These are phyloP conservation scores for Papilio glaucus DNA, from an alignment of 1,140 invertebrate genomes.

Conservation along the genomic window DNA sequence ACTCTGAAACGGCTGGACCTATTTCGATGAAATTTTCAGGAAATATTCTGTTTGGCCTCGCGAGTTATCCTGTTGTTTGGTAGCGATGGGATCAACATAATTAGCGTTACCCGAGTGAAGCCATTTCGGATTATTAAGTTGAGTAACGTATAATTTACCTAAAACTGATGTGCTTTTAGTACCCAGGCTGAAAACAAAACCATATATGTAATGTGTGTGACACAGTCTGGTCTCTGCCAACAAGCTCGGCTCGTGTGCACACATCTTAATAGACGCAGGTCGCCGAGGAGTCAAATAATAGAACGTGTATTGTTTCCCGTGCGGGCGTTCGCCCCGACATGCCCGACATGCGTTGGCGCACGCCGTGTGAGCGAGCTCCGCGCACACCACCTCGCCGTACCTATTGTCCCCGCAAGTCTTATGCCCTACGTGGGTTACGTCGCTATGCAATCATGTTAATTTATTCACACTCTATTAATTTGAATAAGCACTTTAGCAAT, in stretches of 20 bases:
- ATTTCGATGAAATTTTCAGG: too few species aligned
- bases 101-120: too few species aligned
- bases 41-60: too few species aligned
- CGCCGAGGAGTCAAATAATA: slow-evolving; percentile 53
- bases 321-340: slow-evolving; percentile 52
- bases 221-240: not conserved
- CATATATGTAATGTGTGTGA: not conserved
- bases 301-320: slow-evolving; percentile 50
- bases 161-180: too few species aligned
- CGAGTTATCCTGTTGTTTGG: too few species aligned
- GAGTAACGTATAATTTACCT: too few species aligned
- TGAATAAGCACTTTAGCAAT: not conserved
- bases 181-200: not conserved
- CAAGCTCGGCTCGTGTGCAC: not conserved
- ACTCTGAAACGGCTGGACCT: too few species aligned
- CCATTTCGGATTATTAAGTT: too few species aligned
- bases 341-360: slow-evolving; percentile 51
- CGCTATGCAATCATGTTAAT: slow-evolving; percentile 7
- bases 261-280: slow-evolving; percentile 50
- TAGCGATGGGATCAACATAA: too few species aligned
- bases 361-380: slow-evolving; percentile 46
- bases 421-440: not conserved
- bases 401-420: slow-evolving; percentile 8
- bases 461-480: slow-evolving; percentile 24
- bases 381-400: not conserved